These are phyloP conservation scores for Geococcyx californianus DNA, from an alignment of 2,113 vertebrate genomes.

Conservation along the genomic window DNA sequence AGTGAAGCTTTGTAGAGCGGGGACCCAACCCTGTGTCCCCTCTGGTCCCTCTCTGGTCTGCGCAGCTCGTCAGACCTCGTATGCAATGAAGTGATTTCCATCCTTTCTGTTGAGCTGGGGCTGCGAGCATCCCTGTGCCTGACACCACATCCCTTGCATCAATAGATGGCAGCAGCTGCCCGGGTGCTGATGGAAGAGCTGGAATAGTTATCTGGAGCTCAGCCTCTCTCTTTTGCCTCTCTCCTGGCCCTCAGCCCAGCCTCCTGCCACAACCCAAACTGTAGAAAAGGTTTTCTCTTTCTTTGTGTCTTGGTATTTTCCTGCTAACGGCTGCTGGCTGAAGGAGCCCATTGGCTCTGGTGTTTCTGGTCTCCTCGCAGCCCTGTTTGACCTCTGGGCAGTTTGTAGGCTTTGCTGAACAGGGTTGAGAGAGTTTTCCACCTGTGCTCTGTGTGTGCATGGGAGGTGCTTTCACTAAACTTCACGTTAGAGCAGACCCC, in stretches of 20 bases:
- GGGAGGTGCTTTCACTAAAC: neutral
- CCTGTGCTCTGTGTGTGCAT: rapidly evolving
- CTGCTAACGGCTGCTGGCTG: neutral
- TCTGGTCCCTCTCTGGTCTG: neutral
- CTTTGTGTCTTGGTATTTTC: neutral
- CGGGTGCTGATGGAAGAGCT: neutral
- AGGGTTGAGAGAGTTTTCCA: neutral
- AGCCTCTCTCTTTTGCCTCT: neutral
- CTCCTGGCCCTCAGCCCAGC: neutral
- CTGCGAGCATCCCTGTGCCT: neutral
- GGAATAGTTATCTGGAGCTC: rapidly evolving
- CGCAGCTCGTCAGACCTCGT: rapidly evolving
- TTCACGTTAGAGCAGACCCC: neutral
- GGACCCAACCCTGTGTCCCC: rapidly evolving
- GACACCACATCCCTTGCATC: neutral
- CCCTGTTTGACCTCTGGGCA: neutral
- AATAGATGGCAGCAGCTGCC: conserved; percentile 62
- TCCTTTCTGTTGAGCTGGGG: neutral
- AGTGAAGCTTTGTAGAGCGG: neutral
- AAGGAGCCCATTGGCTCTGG: neutral
- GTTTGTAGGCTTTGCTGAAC: neutral
- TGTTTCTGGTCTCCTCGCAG: neutral
- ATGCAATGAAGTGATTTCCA: neutral
- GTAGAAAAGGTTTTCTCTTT: neutral
- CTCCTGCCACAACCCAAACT: neutral